Conservation (phyloP, 2,888 invertebrate species). For the Cyrtodaria siliqua region DNA sequence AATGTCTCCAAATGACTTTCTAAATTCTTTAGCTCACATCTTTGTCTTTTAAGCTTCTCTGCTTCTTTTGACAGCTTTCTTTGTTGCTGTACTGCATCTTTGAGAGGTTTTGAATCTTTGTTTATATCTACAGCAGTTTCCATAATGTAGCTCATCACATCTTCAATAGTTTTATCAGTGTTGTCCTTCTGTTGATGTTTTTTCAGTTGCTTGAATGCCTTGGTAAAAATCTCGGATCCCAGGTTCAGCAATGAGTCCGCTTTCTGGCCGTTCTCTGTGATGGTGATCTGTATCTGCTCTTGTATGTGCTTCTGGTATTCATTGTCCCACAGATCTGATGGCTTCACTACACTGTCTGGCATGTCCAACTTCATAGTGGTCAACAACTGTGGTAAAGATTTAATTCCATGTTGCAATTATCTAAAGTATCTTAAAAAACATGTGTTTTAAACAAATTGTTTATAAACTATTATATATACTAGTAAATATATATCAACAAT, state of each 20-base stretch:
- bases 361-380: conserved; percentile 54
- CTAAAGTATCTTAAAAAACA: background rate
- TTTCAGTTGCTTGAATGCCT: conserved; percentile 19
- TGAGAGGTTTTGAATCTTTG: conserved; percentile 1
- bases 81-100: background rate
- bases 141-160: conserved; percentile 47
- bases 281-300: conserved; percentile 50
- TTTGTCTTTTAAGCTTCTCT: background rate
- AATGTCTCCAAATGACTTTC: conserved; percentile 5
- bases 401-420: background rate
- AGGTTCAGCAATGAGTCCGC: conserved; percentile 39
- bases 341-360: conserved; percentile 51
- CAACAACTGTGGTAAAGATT: conserved; percentile 57
- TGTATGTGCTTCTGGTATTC: conserved; percentile 59
- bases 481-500: too few species aligned
- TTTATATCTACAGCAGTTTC: conserved; percentile 27
- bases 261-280: conserved; percentile 37
- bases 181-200: conserved; percentile 13
- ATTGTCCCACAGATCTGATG: conserved; percentile 57
- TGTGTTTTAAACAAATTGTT: too few species aligned
- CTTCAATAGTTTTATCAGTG: conserved; percentile 33
- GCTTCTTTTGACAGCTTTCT: background rate
- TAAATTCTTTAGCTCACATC: background rate
- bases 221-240: conserved; percentile 19
- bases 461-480: too few species aligned